Evolutionary conservation across 2,888 invertebrate species (phyloP).

Genomic region (Anodontia alba): DNA sequence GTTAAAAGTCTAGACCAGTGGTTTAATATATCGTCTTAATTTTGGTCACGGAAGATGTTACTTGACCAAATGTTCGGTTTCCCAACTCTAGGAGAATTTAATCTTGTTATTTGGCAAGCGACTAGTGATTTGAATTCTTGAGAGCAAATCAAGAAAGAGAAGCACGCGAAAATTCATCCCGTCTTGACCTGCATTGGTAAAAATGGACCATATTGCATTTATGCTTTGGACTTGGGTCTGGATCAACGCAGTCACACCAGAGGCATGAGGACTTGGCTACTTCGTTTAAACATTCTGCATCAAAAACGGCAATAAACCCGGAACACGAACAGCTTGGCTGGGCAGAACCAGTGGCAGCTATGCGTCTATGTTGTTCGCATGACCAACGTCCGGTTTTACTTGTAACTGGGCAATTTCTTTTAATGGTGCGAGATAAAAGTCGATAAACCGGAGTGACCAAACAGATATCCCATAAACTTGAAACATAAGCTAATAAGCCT

Average conservation of each 20-base stretch:
- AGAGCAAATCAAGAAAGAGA: constrained; percentile 35
- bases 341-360: too few relatives aligned
- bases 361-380: background rate
- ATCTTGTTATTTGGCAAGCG: constrained; percentile 63
- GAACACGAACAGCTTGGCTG: too few relatives aligned
- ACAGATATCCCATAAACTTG: constrained; percentile 45
- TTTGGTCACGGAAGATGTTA: constrained; percentile 56
- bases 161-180: constrained; percentile 55
- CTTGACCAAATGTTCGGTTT: constrained; percentile 59
- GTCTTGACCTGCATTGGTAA: too few relatives aligned
- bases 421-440: constrained; percentile 49
- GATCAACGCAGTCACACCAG: too few relatives aligned
- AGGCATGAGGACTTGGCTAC: too few relatives aligned
- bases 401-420: constrained; percentile 42
- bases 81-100: constrained; percentile 51
- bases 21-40: constrained; percentile 53
- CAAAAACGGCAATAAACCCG: too few relatives aligned
- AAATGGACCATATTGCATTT: too few relatives aligned
- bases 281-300: too few relatives aligned
- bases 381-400: background rate
- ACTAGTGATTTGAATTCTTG: constrained; percentile 50
- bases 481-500: constrained; percentile 65
- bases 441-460: constrained; percentile 50
- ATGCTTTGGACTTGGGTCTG: too few relatives aligned
- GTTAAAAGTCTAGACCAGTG: constrained; percentile 33